These are phyloP conservation scores for Pelosia muscerda DNA, from an alignment of 2,888 invertebrate genomes.

Conservation along the genomic window DNA sequence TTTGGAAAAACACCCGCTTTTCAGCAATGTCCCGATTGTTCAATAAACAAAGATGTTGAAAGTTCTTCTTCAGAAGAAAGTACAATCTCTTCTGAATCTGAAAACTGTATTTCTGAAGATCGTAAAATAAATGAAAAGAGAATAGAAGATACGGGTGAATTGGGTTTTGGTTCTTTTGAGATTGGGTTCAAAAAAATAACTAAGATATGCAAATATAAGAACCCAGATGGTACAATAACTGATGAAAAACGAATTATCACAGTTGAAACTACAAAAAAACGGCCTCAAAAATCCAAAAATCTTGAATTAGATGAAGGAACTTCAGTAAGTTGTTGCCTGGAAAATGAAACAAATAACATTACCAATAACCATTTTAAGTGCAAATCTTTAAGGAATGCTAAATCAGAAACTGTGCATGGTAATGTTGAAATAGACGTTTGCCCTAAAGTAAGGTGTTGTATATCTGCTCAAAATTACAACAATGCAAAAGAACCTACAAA, in stretches of 20 bases:
- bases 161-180: slow-evolving; percentile 43
- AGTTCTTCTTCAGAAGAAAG: background rate
- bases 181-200: slow-evolving; percentile 61
- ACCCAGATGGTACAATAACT: slow-evolving; percentile 58
- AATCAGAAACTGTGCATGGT: background rate
- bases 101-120: background rate
- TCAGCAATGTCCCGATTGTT: background rate
- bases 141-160: background rate
- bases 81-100: background rate
- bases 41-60: background rate
- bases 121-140: slow-evolving; percentile 2
- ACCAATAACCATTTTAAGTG: background rate
- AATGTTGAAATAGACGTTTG: background rate
- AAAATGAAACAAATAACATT: background rate
- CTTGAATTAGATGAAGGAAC: background rate
- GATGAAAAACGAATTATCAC: slow-evolving; percentile 63
- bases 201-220: slow-evolving; percentile 54
- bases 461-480: slow-evolving; percentile 14
- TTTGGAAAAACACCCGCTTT: background rate
- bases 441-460: slow-evolving; percentile 10
- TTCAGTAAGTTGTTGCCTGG: background rate
- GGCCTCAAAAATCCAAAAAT: slow-evolving; percentile 33
- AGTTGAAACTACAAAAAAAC: slow-evolving; percentile 56
- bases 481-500: background rate
- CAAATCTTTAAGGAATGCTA: background rate